Evolutionary conservation across 2,113 vertebrate species (phyloP).

Genomic region (Epinephelus fuscoguttatus): DNA sequence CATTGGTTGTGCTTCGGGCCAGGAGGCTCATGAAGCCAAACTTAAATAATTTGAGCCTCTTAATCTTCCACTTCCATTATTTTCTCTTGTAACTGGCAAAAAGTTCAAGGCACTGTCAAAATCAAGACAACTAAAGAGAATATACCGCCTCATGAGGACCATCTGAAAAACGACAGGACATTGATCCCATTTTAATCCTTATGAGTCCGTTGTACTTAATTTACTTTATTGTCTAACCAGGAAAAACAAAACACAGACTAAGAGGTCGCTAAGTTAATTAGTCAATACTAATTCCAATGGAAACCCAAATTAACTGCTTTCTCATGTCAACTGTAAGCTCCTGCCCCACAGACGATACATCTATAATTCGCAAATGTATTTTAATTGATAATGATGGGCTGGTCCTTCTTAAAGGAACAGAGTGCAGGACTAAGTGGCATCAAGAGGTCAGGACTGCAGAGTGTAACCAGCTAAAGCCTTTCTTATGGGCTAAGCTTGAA

Average conservation of each 20-base stretch:
- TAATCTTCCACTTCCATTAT: not conserved
- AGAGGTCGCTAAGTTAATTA: not conserved
- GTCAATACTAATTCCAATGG: not conserved
- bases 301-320: not conserved
- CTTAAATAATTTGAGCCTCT: not conserved
- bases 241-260: not conserved
- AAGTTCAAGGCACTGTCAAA: conserved; percentile 7
- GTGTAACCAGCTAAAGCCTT: no score
- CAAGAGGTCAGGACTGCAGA: no score
- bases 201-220: not conserved
- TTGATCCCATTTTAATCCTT: not conserved
- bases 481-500: no score
- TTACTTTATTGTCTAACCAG: not conserved
- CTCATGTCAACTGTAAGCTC: not conserved
- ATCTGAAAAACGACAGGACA: not conserved
- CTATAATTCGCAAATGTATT: no score
- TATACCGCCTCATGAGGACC: not conserved
- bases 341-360: no score
- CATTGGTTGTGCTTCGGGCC: not conserved
- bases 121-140: not conserved
- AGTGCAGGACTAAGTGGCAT: no score
- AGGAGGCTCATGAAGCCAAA: not conserved
- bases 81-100: conserved; percentile 10
- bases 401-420: no score
- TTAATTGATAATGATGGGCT: no score